Percentiles rank a stretch among this genome's conserved stretches.
Evolutionary conservation across 2,888 invertebrate species (phyloP).

Genomic region (Apodemia hepburni): DNA sequence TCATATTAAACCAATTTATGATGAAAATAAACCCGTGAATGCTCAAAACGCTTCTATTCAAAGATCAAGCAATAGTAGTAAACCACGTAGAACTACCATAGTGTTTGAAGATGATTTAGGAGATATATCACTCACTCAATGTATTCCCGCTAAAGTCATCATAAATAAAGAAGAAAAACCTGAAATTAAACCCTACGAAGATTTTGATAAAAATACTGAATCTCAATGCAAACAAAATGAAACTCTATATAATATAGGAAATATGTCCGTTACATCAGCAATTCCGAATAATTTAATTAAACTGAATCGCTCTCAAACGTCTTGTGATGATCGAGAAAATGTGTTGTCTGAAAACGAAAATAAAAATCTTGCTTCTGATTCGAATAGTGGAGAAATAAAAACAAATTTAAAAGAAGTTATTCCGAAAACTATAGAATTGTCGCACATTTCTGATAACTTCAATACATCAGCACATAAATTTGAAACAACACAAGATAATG

Average conservation of each 20-base stretch:
- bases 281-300: conserved; percentile 3
- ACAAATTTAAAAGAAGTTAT: conserved; percentile 35
- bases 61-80: neutral
- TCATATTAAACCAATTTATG: conserved; percentile 26
- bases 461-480: neutral
- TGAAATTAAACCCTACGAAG: neutral
- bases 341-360: neutral
- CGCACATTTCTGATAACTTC: conserved; percentile 25
- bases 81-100: conserved; percentile 12
- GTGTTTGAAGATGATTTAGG: conserved; percentile 12
- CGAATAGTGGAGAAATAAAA: neutral
- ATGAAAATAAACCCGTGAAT: neutral
- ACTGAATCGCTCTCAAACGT: neutral
- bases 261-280: neutral
- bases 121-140: conserved; percentile 15
- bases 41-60: neutral
- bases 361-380: neutral
- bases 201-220: neutral
- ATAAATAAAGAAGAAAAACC: conserved; percentile 9
- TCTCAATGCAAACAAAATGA: neutral
- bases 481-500: neutral
- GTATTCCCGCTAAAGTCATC: conserved; percentile 13
- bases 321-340: neutral
- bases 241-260: neutral
- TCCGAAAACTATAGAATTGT: conserved; percentile 30